phyloP scores from a whole-genome alignment of 2,888 invertebrate genomes.

The Scaptomyza reducta region DNA sequence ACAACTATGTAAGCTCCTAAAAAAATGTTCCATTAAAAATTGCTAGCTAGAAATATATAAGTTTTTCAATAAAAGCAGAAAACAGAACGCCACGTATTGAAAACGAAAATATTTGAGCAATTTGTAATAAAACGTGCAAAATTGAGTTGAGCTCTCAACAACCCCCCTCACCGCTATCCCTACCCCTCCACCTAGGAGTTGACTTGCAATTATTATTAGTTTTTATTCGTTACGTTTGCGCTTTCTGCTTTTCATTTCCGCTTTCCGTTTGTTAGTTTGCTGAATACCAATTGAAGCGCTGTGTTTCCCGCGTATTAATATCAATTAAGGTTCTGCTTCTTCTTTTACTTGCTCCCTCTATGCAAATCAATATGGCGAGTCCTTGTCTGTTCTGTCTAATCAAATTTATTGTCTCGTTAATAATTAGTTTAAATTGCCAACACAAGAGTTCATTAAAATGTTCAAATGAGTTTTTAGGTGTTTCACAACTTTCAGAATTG shows the following conservation, averaged over 20 bases:
- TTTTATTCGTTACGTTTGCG: constrained; percentile 3
- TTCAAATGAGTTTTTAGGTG: neutral
- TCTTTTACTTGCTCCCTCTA: neutral
- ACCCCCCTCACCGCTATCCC: neutral
- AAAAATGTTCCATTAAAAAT: neutral
- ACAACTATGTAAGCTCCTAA: too few relatives aligned
- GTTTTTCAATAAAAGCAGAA: neutral
- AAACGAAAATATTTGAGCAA: neutral
- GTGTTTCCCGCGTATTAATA: neutral
- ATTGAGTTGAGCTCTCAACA: neutral
- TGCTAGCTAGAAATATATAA: neutral
- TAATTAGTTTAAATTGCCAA: constrained; percentile 1
- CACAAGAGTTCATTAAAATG: neutral
- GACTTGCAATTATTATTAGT: neutral
- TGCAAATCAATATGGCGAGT: neutral
- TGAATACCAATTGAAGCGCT: neutral
- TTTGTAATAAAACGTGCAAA: neutral
- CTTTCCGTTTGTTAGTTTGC: neutral
- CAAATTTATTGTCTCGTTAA: neutral
- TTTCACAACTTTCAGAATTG: constrained; percentile 13
- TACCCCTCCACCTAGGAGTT: too few relatives aligned
- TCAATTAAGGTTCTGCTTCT: neutral
- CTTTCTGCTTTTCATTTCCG: neutral
- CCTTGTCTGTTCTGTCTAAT: neutral
- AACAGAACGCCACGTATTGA: neutral